phyloP scores from a whole-genome alignment of 1,140 invertebrate species.

The Ganaspis sp. region DNA sequence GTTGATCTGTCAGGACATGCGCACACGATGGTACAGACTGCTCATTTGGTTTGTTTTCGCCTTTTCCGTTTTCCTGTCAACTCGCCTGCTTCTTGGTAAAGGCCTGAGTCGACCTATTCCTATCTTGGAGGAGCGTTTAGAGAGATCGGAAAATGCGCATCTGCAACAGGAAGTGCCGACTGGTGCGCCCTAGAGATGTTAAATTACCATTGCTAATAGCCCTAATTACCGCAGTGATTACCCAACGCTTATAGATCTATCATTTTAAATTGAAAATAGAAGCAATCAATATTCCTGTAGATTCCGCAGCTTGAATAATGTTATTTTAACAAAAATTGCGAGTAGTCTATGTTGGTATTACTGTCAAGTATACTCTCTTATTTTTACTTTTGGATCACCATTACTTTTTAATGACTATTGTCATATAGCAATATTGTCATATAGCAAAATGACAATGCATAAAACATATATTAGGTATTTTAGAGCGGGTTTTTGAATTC shows the following conservation, averaged over 20 bases:
- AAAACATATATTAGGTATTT: too few species aligned
- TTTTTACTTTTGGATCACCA: too few species aligned
- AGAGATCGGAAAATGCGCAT: conserved; percentile 46
- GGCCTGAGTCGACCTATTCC: conserved; percentile 49
- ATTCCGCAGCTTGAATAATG: neutral
- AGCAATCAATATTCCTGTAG: neutral
- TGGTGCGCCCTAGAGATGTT: conserved; percentile 29
- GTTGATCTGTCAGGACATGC: conserved; percentile 48
- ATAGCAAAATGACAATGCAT: too few species aligned
- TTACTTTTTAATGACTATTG: too few species aligned
- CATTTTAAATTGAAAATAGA: neutral
- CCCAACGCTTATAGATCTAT: conserved; percentile 3
- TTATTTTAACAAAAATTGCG: neutral
- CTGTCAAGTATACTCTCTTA: too few species aligned
- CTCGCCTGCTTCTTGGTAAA: conserved; percentile 57
- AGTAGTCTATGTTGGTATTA: neutral
- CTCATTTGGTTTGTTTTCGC: conserved; percentile 46
- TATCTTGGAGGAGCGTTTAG: conserved; percentile 59
- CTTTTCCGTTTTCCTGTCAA: conserved; percentile 46
- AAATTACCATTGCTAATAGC: neutral
- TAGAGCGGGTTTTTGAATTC: too few species aligned
- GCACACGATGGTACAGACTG: conserved; percentile 55
- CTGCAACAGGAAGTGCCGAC: conserved; percentile 32
- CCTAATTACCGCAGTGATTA: conserved; percentile 13
- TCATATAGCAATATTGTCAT: too few species aligned